These are phyloP conservation scores for Colletes collaris DNA, from an alignment of 2,888 invertebrate species.

Conservation along the genomic window DNA sequence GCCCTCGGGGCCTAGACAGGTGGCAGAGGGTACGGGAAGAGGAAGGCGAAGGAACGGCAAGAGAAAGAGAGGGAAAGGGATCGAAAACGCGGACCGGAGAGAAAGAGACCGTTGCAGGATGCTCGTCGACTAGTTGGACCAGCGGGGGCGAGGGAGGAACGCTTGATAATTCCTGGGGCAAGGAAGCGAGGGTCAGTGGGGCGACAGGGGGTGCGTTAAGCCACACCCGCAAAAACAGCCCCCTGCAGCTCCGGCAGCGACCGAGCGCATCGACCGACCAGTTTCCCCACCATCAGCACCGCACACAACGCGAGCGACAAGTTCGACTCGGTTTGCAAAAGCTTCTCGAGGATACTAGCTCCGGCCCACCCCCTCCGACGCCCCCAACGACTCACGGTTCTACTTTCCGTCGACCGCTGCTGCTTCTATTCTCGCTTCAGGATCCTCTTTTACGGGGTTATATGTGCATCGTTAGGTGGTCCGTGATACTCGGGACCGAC, in stretches of 20 bases:
- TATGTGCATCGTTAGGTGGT: constrained; percentile 59
- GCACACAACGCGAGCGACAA: constrained; percentile 77
- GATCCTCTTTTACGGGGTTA: constrained; percentile 65
- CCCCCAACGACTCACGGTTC: neutral
- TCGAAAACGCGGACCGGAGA: constrained; percentile 27
- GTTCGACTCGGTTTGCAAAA: constrained; percentile 79
- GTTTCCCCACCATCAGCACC: constrained; percentile 73
- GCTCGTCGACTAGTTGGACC: constrained; percentile 46
- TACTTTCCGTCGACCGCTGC: constrained; percentile 25
- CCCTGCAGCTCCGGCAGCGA: constrained; percentile 77
- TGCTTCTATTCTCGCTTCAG: constrained; percentile 46
- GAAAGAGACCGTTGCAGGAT: constrained; percentile 22
- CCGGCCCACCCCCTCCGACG: constrained; percentile 29
- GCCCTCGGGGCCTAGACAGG: constrained; percentile 62
- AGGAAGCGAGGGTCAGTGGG: constrained; percentile 74
- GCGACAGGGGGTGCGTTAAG: constrained; percentile 78
- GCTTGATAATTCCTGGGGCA: constrained; percentile 73
- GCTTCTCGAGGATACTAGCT: constrained; percentile 73
- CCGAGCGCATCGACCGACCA: constrained; percentile 80
- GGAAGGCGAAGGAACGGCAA: constrained; percentile 40
- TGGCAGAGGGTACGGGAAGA: constrained; percentile 19
- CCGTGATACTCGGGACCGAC: constrained; percentile 48
- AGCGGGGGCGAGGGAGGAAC: constrained; percentile 37
- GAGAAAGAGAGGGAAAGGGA: constrained; percentile 47
- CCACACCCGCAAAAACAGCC: constrained; percentile 82